Base-by-base conservation (phyloP, 2,113 vertebrate species). In the Vombatus ursinus region DNA sequence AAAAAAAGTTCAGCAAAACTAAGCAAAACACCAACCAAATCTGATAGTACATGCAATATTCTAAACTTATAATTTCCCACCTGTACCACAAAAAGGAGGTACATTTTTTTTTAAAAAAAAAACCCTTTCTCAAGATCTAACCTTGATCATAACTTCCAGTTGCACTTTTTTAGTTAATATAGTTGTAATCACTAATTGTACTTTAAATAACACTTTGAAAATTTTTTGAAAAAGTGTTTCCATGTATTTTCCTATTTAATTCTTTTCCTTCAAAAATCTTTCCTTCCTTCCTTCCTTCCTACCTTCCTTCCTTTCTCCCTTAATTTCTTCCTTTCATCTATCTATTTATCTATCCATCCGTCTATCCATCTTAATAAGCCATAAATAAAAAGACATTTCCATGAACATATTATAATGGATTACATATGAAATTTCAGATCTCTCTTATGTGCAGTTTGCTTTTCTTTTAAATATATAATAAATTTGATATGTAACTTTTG, bases 301-400 rank as follows among this genome's bases (percentile, higher is more conserved):
- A 1, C 28, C 3, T 8, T 22, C 31, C 3, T 28, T 4, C 12
- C 3, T 22, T 4, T 6, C 28, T 28, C 9, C 2, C 26, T 57
- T 24, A 24, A 3, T 53, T 24, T 24, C 22, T 53, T 24, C 5
- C 23, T 53, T 8, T 24, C 8, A 54, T 9, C 24, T 26, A 2
- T 8, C 53, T 54, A 2, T 57, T 2, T 57, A 2, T 57, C 1
- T 57, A 26, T 9, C 54, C 28, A 2, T 57, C 8, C 9, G 0
- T 57, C 1, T 26, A 9, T 28, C 23, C 26, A 61, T 11, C 26
- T 31, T 57, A 57, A 57, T 25, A 57, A 57, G 54, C 26, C 28
- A 57, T 2, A 57, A 11, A 57, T 57, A 31, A 57, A 57, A 31
- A 57, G 8, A 57, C 9, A 57, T 61, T 31, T 61, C 54, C 54